phyloP scores from a whole-genome alignment of 2,797 vertebrate species.

The Bryconaethiops microstoma region DNA sequence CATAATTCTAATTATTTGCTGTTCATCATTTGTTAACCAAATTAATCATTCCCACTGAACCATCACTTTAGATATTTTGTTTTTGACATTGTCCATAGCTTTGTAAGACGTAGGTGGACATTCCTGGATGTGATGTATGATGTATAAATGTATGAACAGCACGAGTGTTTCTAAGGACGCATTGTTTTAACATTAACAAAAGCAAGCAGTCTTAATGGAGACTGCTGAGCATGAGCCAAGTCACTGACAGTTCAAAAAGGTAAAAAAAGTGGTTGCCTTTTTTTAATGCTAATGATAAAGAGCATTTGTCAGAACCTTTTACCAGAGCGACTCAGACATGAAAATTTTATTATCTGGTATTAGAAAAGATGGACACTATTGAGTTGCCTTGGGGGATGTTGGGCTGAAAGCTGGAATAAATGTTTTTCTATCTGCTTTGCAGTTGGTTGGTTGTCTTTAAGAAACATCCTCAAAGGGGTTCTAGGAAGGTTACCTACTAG shows the following conservation, averaged over 20 bases:
- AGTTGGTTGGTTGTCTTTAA: conserved; percentile 18
- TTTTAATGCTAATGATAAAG: conserved; percentile 63
- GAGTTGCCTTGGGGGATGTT: conserved; percentile 64
- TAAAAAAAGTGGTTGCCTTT: conserved; percentile 38
- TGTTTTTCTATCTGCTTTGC: conserved; percentile 47
- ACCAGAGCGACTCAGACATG: conserved; percentile 67
- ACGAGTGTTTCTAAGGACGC: neutral
- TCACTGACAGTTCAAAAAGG: conserved; percentile 41
- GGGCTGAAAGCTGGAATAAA: conserved; percentile 66
- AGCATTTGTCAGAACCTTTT: conserved; percentile 71
- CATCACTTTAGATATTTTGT: neutral
- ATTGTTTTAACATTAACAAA: conserved; percentile 8
- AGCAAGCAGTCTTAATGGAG: conserved; percentile 25
- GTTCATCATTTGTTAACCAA: neutral
- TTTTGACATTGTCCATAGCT: conserved; percentile 1
- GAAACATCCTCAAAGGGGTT: conserved; percentile 48
- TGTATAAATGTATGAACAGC: neutral
- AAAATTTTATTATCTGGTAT: conserved; percentile 77
- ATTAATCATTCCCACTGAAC: neutral
- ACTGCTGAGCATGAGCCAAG: conserved; percentile 43
- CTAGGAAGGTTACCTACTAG: conserved; percentile 58
- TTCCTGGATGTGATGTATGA: neutral
- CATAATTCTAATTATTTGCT: neutral
- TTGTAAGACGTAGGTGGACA: neutral
- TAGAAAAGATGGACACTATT: conserved; percentile 76